A percentile compares a stretch with the other conserved stretches of the same genome.
Conservation (phyloP, 37 sponge, comb jelly and placozoan genomes). For the Haliclona indistincta region DNA sequence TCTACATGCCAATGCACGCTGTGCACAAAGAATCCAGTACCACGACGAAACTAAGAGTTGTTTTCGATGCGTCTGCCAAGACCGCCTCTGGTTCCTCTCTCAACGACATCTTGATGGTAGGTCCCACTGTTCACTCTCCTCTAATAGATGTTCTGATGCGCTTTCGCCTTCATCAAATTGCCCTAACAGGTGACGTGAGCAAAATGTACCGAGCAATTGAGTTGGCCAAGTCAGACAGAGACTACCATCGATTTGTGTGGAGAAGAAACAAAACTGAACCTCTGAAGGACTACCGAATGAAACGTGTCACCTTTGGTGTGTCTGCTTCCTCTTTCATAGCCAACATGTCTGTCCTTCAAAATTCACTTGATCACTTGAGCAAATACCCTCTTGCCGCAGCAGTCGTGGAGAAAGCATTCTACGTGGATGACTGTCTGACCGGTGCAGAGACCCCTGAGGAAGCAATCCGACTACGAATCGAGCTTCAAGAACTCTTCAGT, state of each 20-base stretch:
- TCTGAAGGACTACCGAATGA: constrained; percentile 3
- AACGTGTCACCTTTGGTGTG: neutral
- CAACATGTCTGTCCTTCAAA: constrained; percentile 8
- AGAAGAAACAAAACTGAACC: neutral
- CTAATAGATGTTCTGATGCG: constrained; percentile 16
- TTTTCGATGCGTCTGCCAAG: constrained; percentile 11
- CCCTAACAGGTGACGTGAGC: constrained; percentile 1
- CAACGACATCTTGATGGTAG: constrained; percentile 8
- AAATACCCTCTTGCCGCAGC: too few species aligned
- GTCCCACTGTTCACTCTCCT: constrained; percentile 13
- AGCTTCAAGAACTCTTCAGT: too few species aligned
- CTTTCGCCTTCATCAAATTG: constrained; percentile 9
- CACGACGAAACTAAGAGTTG: constrained; percentile 12
- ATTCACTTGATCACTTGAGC: neutral
- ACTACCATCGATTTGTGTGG: constrained; percentile 22
- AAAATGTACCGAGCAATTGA: constrained; percentile 10
- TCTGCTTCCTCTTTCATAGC: constrained; percentile 7
- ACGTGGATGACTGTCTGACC: too few species aligned
- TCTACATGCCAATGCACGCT: constrained; percentile 20
- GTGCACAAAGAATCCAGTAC: constrained; percentile 4
- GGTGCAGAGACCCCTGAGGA: too few species aligned
- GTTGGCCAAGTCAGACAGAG: neutral
- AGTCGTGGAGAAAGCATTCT: too few species aligned
- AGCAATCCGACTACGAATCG: too few species aligned
- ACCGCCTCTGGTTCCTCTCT: constrained; percentile 5